A percentile compares a stretch with the other conserved stretches of the same genome.
Evolutionary conservation across 2,888 invertebrate genomes (phyloP).

Genomic region (Agrochola lota): DNA sequence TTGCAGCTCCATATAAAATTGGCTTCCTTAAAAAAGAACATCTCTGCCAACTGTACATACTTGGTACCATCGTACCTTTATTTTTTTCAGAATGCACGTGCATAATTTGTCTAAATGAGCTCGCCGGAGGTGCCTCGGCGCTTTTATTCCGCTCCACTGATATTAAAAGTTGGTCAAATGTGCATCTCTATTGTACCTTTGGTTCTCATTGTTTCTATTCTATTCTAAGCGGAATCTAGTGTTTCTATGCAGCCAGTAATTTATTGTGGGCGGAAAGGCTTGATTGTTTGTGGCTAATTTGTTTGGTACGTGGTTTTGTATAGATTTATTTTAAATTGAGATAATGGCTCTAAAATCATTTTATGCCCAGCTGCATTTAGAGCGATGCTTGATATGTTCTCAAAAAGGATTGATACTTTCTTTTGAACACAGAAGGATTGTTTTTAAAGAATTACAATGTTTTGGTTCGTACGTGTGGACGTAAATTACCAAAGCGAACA

Average conservation of each 20-base stretch:
- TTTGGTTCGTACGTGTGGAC: too few species aligned
- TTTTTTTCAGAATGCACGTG: slow-evolving; percentile 76
- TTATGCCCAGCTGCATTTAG: neutral
- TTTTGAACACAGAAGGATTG: too few species aligned
- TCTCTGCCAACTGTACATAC: slow-evolving; percentile 28
- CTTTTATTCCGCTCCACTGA: slow-evolving; percentile 79
- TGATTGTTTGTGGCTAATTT: slow-evolving; percentile 52
- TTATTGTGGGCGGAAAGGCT: slow-evolving; percentile 54
- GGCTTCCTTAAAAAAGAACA: slow-evolving; percentile 45
- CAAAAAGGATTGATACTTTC: too few species aligned
- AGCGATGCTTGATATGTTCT: neutral
- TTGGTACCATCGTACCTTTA: slow-evolving; percentile 51
- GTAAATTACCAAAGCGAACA: too few species aligned
- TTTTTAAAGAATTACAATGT: too few species aligned
- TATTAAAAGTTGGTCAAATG: slow-evolving; percentile 86
- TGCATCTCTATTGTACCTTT: slow-evolving; percentile 78
- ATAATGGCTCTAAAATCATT: neutral
- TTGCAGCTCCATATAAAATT: slow-evolving; percentile 36
- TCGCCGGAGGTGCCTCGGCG: slow-evolving; percentile 71
- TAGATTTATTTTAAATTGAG: slow-evolving; percentile 13
- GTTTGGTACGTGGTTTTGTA: slow-evolving; percentile 32
- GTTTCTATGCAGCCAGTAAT: slow-evolving; percentile 60
- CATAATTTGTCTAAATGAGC: slow-evolving; percentile 85
- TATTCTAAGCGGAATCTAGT: slow-evolving; percentile 66
- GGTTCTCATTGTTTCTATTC: slow-evolving; percentile 77